These are phyloP conservation scores for Spheniscus humboldti DNA, from an alignment of 2,797 vertebrate genomes.

Conservation along the genomic window DNA sequence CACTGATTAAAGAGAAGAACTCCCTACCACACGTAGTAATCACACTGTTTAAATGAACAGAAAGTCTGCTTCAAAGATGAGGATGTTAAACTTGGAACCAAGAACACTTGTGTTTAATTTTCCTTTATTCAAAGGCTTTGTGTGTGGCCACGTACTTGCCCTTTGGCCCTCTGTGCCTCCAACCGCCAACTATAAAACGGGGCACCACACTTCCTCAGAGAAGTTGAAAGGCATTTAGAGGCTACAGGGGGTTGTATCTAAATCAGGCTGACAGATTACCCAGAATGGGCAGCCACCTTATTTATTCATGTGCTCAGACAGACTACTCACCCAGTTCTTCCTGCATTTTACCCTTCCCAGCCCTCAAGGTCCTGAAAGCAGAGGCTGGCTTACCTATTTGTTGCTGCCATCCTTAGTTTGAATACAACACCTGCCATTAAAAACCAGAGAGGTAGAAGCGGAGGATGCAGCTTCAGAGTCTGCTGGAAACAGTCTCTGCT, in stretches of 20 bases:
- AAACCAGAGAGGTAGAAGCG: neutral
- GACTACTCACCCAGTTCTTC: neutral
- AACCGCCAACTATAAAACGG: neutral
- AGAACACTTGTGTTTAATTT: neutral
- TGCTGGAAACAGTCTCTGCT: neutral
- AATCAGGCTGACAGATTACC: neutral
- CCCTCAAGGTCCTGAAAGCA: neutral
- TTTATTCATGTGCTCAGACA: neutral
- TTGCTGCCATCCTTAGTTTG: neutral
- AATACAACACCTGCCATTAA: neutral
- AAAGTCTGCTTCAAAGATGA: neutral
- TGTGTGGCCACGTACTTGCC: neutral
- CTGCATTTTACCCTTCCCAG: neutral
- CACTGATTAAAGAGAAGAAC: slow-evolving; percentile 1
- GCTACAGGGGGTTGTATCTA: neutral
- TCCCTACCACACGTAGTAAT: neutral
- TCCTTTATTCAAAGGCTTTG: neutral
- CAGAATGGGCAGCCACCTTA: neutral
- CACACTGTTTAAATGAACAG: neutral
- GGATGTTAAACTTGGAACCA: neutral
- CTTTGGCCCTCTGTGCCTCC: neutral
- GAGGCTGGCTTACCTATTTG: neutral
- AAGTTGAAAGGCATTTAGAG: neutral
- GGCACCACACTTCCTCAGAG: neutral
- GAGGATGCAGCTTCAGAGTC: neutral